Percentiles rank a stretch among this genome's conserved stretches.
These are phyloP conservation scores for Penaeus japonicus DNA, from an alignment of 1,140 invertebrate genomes.

Conservation along the genomic window DNA sequence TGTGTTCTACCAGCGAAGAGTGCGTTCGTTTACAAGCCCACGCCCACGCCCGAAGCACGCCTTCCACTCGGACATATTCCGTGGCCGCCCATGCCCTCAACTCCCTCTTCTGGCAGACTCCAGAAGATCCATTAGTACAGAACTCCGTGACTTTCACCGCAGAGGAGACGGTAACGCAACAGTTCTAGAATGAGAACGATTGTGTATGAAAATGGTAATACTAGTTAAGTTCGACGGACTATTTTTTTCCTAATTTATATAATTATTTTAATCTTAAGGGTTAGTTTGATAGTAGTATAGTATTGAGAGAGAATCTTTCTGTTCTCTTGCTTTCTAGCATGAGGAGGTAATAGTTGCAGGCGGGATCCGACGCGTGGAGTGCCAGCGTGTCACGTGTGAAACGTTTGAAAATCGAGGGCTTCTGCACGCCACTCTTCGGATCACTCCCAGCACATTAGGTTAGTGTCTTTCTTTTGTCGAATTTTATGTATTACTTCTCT, in stretches of 20 bases:
- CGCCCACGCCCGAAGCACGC: conserved; percentile 19
- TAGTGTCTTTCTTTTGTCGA: neutral
- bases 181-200: too few relatives aligned
- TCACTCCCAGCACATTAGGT: neutral
- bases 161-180: conserved; percentile 15
- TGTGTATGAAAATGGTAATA: too few relatives aligned
- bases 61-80: conserved; percentile 20
- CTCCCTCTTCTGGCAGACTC: conserved; percentile 34
- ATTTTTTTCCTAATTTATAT: too few relatives aligned
- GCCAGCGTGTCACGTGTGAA: neutral
- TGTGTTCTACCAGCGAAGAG: conserved; percentile 35
- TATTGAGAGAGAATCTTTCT: neutral
- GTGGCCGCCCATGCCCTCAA: conserved; percentile 40
- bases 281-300: neutral
- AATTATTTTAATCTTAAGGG: too few relatives aligned
- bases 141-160: conserved; percentile 34
- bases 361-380: neutral
- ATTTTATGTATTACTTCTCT: too few relatives aligned
- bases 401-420: neutral
- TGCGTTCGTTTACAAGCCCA: conserved; percentile 34
- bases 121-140: conserved; percentile 3
- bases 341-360: neutral
- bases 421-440: conserved; percentile 2
- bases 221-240: too few relatives aligned
- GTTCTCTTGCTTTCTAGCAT: neutral